phyloP scores from a whole-genome alignment of 2,797 vertebrate species.

The Leptoclinus maculatus region DNA sequence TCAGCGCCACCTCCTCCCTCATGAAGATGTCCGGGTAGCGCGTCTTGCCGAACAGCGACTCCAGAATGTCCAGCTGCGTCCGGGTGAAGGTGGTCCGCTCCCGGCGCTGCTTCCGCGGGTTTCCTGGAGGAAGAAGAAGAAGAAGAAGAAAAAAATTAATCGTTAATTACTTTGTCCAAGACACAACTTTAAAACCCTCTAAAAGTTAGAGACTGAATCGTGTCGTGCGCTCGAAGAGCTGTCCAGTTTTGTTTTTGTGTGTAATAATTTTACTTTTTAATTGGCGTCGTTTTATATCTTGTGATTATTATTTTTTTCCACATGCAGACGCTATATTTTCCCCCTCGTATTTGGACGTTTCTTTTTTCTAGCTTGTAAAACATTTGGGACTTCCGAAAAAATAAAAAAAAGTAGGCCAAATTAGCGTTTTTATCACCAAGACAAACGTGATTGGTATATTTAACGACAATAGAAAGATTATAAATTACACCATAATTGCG shows the following conservation, averaged over 20 bases:
- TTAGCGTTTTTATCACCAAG: background rate
- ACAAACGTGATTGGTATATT: background rate
- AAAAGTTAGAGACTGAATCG: background rate
- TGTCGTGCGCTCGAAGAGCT: background rate
- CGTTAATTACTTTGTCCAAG: background rate
- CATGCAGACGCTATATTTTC: background rate
- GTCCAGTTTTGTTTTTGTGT: background rate
- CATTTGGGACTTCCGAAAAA: background rate
- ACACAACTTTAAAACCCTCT: background rate
- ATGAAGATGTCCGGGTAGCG: slow-evolving; percentile 96
- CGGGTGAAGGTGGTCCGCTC: slow-evolving; percentile 95
- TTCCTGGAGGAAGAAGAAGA: slow-evolving; percentile 77
- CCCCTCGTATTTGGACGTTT: background rate
- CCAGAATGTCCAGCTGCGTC: slow-evolving; percentile 92
- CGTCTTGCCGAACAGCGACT: slow-evolving; percentile 92
- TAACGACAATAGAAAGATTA: background rate
- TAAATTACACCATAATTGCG: background rate
- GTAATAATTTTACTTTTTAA: background rate
- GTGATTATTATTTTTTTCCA: background rate
- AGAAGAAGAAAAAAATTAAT: background rate
- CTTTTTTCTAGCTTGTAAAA: background rate
- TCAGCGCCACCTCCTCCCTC: slow-evolving; percentile 93
- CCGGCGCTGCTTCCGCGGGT: slow-evolving; percentile 94
- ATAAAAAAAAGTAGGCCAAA: background rate
- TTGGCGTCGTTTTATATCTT: background rate